Evolutionary conservation across 2,888 invertebrate genomes (phyloP).

Genomic region (Electrophaes corylata): DNA sequence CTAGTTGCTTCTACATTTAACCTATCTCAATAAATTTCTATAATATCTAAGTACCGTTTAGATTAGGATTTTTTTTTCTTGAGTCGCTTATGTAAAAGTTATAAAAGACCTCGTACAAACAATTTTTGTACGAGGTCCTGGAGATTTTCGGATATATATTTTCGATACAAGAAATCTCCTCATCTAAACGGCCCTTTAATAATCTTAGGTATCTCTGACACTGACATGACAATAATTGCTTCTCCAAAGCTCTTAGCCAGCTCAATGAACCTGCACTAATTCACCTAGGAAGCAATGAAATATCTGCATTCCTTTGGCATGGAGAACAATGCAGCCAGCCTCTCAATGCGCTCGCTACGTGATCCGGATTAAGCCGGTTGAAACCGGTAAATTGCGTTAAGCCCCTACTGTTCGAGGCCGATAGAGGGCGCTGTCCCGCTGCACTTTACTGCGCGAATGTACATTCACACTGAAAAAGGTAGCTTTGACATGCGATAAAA

Average conservation of each 20-base stretch:
- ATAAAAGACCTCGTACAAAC: too few species aligned
- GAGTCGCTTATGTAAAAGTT: too few species aligned
- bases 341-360: constrained; percentile 28
- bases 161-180: too few species aligned
- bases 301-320: constrained; percentile 33
- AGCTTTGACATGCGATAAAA: constrained; percentile 1
- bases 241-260: neutral
- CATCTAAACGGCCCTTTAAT: neutral
- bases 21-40: too few species aligned
- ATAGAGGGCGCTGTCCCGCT: constrained; percentile 50
- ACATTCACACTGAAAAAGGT: constrained; percentile 20
- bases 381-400: constrained; percentile 60
- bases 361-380: constrained; percentile 50
- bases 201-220: neutral
- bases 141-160: too few species aligned
- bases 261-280: constrained; percentile 13
- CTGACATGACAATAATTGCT: neutral
- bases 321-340: constrained; percentile 43
- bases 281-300: constrained; percentile 22
- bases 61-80: too few species aligned
- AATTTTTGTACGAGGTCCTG: too few species aligned
- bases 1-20: too few species aligned
- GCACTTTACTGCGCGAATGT: constrained; percentile 46
- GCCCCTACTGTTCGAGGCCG: constrained; percentile 50
- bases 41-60: too few species aligned